A percentile compares a stretch with the other conserved stretches of the same genome.
phyloP scores from a whole-genome alignment of 2,113 vertebrate species.

The Chaetodon trifascialis region DNA sequence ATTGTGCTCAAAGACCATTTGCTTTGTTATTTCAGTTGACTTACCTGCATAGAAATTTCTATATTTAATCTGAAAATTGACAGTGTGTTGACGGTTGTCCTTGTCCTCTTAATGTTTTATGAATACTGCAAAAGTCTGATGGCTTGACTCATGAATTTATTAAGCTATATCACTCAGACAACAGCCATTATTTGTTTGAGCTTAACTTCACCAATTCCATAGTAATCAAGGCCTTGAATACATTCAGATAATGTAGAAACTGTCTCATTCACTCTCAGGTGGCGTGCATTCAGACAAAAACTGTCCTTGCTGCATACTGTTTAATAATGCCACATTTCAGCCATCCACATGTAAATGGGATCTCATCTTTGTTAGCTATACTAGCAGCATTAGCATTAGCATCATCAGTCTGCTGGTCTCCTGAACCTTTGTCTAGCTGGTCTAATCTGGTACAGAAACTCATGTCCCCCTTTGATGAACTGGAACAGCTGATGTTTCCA shows the following conservation, averaged over 20 bases:
- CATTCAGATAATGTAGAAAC: not conserved
- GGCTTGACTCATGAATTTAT: not conserved
- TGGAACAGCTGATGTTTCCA: not conserved
- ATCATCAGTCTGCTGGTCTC: no score
- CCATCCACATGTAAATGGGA: not conserved
- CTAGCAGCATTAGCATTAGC: not conserved
- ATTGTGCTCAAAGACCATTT: not conserved
- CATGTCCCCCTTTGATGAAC: not conserved
- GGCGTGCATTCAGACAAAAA: not conserved
- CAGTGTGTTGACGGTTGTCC: not conserved
- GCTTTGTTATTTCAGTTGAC: not conserved
- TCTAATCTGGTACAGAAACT: no score
- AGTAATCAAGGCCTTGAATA: not conserved
- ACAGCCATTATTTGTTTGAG: not conserved
- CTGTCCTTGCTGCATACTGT: not conserved
- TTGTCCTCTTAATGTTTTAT: not conserved
- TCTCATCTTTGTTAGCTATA: not conserved
- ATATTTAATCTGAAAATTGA: not conserved
- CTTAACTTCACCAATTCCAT: not conserved
- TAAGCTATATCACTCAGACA: not conserved
- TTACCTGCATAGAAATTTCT: conserved; percentile 1
- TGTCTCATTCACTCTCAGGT: not conserved
- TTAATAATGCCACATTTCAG: not conserved
- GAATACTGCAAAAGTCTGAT: not conserved
- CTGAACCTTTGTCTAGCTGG: no score